Base-by-base conservation (phyloP, 2,113 vertebrate species). In the Melanotaenia duboulayi region DNA sequence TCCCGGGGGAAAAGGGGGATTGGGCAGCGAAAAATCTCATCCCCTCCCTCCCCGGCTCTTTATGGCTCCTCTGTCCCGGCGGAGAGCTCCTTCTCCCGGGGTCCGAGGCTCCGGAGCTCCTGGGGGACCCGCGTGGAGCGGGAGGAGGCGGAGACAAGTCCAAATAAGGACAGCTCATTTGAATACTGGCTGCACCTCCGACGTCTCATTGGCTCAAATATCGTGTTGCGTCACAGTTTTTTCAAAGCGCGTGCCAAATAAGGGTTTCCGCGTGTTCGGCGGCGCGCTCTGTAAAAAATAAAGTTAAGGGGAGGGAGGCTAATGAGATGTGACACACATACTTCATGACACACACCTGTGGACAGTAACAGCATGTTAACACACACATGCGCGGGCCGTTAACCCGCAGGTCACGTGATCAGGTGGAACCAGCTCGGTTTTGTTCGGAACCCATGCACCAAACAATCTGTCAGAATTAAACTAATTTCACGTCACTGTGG, bases 31-130 rank as follows among this genome's bases (percentile, higher is more conserved):
- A 89, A 87, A 89, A 84, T 86, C 90, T 87, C 91, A 74, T 84
- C 86, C 89, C 89, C 88, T 91, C 88, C 90, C 90, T 91, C 91
- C 89, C 89, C 85, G 86, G 87, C 86, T 91, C 90, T 90, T 90
- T 92, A 90, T 92, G 90, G 83, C 87, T 91, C 84, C 84, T 80
- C 89, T 64, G 89, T 94, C 94, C 94, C 94, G 91, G 85, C 73
- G 92, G 91, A 93, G 88, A 91, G 92, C 94, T 90, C 91, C 92
- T 94, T 94, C 94, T 92, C 92, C 82, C 85, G 89, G 90, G 90
- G 79, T 92, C 79, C 88, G 65, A 54, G 67, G 90, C 89, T 89
- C 83, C 3, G 71, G 72, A 46, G 74, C 54, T 93, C 94, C 89
- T 90, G 76, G 57, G 90, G 91, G 88, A 91, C 78, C 44, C 51